Conservation (phyloP, 1,140 invertebrate species). For the Aphelenchoides besseyi region DNA sequence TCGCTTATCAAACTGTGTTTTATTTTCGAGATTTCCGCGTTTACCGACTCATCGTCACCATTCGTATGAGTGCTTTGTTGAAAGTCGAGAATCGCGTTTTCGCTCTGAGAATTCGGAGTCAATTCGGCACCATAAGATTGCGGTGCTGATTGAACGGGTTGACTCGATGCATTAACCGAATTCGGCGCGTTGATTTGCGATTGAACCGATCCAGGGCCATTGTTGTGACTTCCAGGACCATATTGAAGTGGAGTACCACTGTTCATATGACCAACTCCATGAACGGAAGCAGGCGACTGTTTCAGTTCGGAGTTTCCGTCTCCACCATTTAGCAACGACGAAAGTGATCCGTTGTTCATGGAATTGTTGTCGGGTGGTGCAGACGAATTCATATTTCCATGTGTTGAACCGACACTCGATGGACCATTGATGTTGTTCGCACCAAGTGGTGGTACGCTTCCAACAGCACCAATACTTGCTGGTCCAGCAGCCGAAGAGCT, state of each 20-base stretch:
- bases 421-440: slow-evolving; percentile 19
- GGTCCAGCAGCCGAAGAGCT: slow-evolving; percentile 16
- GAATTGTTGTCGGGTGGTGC: neutral
- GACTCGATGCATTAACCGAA: slow-evolving; percentile 12
- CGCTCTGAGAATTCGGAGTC: slow-evolving; percentile 17
- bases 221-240: slow-evolving; percentile 18
- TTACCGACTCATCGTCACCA: neutral
- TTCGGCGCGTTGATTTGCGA: slow-evolving; percentile 25
- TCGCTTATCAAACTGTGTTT: slow-evolving; percentile 27
- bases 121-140: slow-evolving; percentile 20
- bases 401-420: slow-evolving; percentile 26
- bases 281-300: slow-evolving; percentile 27
- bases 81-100: slow-evolving; percentile 11
- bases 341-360: neutral
- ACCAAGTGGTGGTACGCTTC: neutral
- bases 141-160: neutral
- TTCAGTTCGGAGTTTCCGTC: slow-evolving; percentile 22
- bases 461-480: neutral
- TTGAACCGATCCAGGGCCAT: slow-evolving; percentile 23
- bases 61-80: neutral
- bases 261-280: slow-evolving; percentile 13
- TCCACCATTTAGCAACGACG: slow-evolving; percentile 9
- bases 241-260: slow-evolving; percentile 30
- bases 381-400: slow-evolving; percentile 26
- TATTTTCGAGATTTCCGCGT: slow-evolving; percentile 29